Percentiles rank a stretch among this genome's conserved stretches.
phyloP scores from a whole-genome alignment of 2,113 vertebrate genomes.

The Nibea coibor region DNA sequence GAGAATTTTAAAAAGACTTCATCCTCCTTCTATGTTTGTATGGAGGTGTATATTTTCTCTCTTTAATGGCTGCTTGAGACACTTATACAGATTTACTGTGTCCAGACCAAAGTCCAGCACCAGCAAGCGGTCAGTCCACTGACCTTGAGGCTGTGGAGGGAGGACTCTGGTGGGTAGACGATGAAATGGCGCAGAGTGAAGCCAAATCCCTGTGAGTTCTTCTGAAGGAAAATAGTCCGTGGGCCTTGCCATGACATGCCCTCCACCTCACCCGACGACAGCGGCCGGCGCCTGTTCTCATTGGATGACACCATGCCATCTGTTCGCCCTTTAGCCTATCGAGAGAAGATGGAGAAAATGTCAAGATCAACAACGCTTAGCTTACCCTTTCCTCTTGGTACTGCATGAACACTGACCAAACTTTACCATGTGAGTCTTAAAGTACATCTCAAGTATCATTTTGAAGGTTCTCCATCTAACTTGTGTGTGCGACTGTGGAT shows the following conservation, averaged over 20 bases:
- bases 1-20: no score
- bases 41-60: no score
- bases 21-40: no score
- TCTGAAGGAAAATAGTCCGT: conserved; percentile 88
- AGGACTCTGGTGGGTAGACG: conserved; percentile 93
- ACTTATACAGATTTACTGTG: no score
- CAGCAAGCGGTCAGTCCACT: not conserved
- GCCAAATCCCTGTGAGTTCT: conserved; percentile 92
- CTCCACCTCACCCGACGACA: conserved; percentile 78
- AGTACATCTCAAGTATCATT: not conserved
- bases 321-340: conserved; percentile 82
- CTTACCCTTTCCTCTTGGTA: not conserved
- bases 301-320: conserved; percentile 86
- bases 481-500: not conserved
- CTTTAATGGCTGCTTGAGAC: no score
- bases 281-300: conserved; percentile 75
- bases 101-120: not conserved
- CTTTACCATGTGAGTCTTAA: conserved; percentile 17
- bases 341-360: conserved; percentile 9
- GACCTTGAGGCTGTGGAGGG: conserved; percentile 89
- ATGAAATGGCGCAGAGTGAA: conserved; percentile 99
- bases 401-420: not conserved
- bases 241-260: conserved; percentile 85
- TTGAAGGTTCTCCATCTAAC: not conserved
- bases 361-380: not conserved